Percentiles rank a stretch among this genome's conserved stretches.
phyloP scores from a whole-genome alignment of 2,113 vertebrate species.

The Urocolius indicus region DNA sequence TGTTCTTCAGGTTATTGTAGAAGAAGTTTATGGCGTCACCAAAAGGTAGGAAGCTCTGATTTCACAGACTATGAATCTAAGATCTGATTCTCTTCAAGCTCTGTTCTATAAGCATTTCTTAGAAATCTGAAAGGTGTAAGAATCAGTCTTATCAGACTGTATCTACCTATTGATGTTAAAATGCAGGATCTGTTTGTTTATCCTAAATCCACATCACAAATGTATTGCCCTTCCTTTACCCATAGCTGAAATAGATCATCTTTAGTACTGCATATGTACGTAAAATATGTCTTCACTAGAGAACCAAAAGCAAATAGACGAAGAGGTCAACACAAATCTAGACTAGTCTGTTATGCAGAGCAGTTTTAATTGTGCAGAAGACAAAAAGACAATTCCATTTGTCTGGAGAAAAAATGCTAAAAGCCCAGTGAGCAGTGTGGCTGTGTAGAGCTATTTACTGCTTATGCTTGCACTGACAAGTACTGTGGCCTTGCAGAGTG shows the following conservation, averaged over 20 bases:
- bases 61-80: not conserved
- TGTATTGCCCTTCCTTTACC: not conserved
- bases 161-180: not conserved
- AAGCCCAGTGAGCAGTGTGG: not conserved
- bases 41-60: slow-evolving; percentile 85
- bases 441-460: not conserved
- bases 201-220: not conserved
- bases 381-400: not conserved
- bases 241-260: not conserved
- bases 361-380: not conserved
- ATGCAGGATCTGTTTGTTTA: not conserved
- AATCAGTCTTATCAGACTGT: not conserved
- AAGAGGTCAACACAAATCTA: not conserved
- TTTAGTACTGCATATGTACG: not conserved
- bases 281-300: not conserved
- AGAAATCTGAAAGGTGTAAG: not conserved
- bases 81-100: not conserved
- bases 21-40: slow-evolving; percentile 87
- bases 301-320: not conserved
- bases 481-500: not conserved
- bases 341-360: not conserved
- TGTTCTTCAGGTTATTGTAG: slow-evolving; percentile 93
- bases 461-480: not conserved
- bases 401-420: not conserved
- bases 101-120: not conserved